These are phyloP conservation scores for Aphaenogaster floridana DNA, from an alignment of 1,140 invertebrate genomes.

Conservation along the genomic window DNA sequence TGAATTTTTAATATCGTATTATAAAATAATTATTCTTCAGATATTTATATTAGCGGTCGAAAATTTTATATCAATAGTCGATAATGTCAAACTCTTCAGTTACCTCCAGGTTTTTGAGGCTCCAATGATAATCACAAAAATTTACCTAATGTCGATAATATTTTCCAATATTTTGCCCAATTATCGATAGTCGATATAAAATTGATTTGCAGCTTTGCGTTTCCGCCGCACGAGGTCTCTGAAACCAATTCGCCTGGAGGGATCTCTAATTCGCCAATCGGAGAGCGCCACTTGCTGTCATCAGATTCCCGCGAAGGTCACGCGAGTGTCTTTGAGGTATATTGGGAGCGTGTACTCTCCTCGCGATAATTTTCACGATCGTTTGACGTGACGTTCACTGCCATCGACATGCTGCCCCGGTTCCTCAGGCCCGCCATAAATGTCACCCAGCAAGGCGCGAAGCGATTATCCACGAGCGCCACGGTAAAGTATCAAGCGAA, in stretches of 20 bases:
- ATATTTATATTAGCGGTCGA: background rate
- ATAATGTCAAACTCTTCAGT: background rate
- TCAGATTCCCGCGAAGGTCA: conserved; percentile 64
- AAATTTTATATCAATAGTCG: background rate
- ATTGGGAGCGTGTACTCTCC: conserved; percentile 28
- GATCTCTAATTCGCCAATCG: too few species aligned
- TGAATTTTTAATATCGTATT: too few species aligned
- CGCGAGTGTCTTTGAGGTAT: conserved; percentile 61
- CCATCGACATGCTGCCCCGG: conserved; percentile 80
- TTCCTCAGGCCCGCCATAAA: conserved; percentile 79
- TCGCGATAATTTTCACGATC: background rate
- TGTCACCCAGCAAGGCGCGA: conserved; percentile 80
- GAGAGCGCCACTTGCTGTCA: background rate
- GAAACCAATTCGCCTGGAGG: too few species aligned
- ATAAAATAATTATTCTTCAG: too few species aligned
- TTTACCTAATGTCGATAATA: background rate
- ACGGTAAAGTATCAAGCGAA: conserved; percentile 74
- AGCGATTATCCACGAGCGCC: conserved; percentile 81
- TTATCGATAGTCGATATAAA: too few species aligned
- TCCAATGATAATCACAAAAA: background rate
- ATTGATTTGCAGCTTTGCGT: background rate
- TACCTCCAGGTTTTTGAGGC: background rate
- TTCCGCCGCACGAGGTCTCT: conserved; percentile 1
- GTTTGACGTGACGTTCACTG: background rate
- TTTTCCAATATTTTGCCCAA: background rate